Base-by-base conservation (phyloP, 2,888 invertebrate genomes). In the Beris chalybata region DNA sequence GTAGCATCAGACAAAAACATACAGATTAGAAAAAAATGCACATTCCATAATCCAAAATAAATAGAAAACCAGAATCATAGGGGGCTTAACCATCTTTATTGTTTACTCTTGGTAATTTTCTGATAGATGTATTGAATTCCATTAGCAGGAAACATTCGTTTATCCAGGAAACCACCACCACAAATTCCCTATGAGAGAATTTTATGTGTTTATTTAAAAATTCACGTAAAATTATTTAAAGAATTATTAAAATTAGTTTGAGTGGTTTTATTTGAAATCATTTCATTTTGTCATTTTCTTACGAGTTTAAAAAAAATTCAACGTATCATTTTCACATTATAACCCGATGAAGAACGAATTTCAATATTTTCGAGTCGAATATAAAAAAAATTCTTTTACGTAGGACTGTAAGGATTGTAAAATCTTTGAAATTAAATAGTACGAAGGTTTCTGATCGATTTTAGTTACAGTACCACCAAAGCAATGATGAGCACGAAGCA, bases 111-210 rank as follows among this genome's bases (percentile, higher is more conserved):
- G 15, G 57, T 53, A 32, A 69, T 63, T 59, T 67, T 69, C 15
- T 59, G 48, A 61, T 66, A 68, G 56, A 70, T 52, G 56, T 67
- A 70, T 32, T 55, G 66, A 53, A 70, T 52, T 55, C 70, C 67
- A 57, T 31, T 50, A 47, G 67, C 54, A 45, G 70, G 52, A 61
- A 69, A 69, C 45, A 66, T 29, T 56, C 59, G 63, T 53, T 65
- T 65, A 6, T 69, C 64, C 61, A 67, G 15, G 31, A 65, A 67
- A 54, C 58, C 50, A 59, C 59, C 13, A 3, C 38, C 38, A 38
- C 38, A 22, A 48, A 48, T 15, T 48, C 22, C 13, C 13, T 15
- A 48, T n/a, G 22, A 48, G 48, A 48, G 22, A 38, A 38, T 38
- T 38, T 38, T 4, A 38, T 38, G 38, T 38, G 1, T 38, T 38